Conservation (phyloP, 2,797 vertebrate species). For the Pagetopsis macropterus region DNA sequence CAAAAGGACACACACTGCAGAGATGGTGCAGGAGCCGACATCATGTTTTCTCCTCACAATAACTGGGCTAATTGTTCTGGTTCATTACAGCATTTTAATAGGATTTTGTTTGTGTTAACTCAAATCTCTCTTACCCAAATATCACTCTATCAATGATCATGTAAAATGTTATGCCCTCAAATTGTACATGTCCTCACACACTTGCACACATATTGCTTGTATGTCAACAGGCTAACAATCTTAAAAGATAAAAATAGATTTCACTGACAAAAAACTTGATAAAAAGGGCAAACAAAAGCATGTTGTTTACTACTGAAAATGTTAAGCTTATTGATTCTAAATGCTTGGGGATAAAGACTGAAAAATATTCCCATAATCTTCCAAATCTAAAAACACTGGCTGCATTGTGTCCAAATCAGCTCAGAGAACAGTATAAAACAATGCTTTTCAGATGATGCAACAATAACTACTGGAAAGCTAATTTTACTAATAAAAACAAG, state of each 20-base stretch:
- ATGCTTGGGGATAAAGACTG: slow-evolving; percentile 61
- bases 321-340: slow-evolving; percentile 53
- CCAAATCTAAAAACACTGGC: slow-evolving; percentile 60
- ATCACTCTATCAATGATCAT: slow-evolving; percentile 6
- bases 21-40: slow-evolving; percentile 43
- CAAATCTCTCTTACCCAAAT: slow-evolving; percentile 26
- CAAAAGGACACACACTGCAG: slow-evolving; percentile 33
- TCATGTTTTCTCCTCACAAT: slow-evolving; percentile 62
- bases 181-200: not conserved
- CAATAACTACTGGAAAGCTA: not conserved
- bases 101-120: slow-evolving; percentile 63
- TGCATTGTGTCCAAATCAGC: slow-evolving; percentile 54
- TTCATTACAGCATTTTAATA: slow-evolving; percentile 62
- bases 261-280: slow-evolving; percentile 1
- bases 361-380: slow-evolving; percentile 72
- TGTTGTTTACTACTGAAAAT: slow-evolving; percentile 44
- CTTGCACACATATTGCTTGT: not conserved
- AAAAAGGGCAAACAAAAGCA: slow-evolving; percentile 18
- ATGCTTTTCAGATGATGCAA: slow-evolving; percentile 37
- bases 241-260: slow-evolving; percentile 9
- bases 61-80: slow-evolving; percentile 72
- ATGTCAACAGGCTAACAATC: slow-evolving; percentile 8
- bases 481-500: slow-evolving; percentile 3
- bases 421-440: slow-evolving; percentile 26
- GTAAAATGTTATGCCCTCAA: not conserved